Evolutionary conservation across 2,113 vertebrate genomes (phyloP).

Genomic region (Acrocephalus arundinaceus): DNA sequence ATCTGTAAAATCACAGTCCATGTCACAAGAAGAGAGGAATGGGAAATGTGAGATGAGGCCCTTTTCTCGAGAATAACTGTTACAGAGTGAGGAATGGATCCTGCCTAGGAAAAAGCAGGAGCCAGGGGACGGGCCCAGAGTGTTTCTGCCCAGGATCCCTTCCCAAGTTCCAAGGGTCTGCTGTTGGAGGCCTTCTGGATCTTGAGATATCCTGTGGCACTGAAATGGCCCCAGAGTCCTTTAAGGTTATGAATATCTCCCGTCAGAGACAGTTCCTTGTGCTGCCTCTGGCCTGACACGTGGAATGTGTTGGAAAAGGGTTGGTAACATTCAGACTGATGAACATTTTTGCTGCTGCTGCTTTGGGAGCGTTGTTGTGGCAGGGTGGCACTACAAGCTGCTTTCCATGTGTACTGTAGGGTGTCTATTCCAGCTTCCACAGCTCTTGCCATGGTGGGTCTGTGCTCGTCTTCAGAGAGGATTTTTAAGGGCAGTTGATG

Average conservation of each 20-base stretch:
- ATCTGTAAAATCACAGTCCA: too few relatives aligned
- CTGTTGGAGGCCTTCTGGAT: not conserved
- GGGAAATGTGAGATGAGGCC: too few relatives aligned
- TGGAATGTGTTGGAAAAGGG: not conserved
- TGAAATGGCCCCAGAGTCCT: not conserved
- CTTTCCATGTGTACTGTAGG: too few relatives aligned
- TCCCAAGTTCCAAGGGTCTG: fast-evolving
- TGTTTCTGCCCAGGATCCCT: not conserved
- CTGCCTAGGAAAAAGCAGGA: not conserved
- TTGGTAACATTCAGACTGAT: too few relatives aligned
- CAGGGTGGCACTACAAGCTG: not conserved
- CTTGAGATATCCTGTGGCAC: not conserved
- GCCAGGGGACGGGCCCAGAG: not conserved
- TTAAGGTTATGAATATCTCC: not conserved
- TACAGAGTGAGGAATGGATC: too few relatives aligned
- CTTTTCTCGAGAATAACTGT: too few relatives aligned
- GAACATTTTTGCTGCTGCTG: not conserved
- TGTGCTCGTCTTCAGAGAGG: not conserved
- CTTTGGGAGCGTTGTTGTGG: not conserved
- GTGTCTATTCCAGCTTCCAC: not conserved
- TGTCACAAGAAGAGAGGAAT: too few relatives aligned
- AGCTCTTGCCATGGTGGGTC: not conserved
- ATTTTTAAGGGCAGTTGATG: not conserved
- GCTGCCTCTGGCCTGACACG: not conserved
- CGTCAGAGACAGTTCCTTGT: not conserved